These are phyloP conservation scores for Scylla paramamosain DNA, from an alignment of 1,140 invertebrate genomes.

Conservation along the genomic window DNA sequence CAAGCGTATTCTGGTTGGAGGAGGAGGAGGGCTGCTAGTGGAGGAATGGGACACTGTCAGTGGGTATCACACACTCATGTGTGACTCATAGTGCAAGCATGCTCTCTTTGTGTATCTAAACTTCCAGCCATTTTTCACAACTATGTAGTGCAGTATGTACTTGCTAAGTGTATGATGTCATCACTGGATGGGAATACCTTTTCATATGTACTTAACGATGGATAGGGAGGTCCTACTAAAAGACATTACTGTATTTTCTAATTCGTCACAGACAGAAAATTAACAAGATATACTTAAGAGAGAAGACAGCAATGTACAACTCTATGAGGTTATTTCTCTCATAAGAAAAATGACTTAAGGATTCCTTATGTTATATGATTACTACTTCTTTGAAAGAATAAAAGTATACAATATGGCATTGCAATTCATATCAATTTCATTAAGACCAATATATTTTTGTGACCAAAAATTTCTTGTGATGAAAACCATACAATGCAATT, in stretches of 20 bases:
- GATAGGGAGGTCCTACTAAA: background rate
- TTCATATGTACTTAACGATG: background rate
- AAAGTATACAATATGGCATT: too few species aligned
- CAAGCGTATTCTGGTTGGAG: slow-evolving; percentile 61
- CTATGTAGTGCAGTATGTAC: too few species aligned
- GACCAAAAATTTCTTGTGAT: too few species aligned
- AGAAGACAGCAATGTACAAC: too few species aligned
- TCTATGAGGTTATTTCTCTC: too few species aligned
- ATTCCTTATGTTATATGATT: too few species aligned
- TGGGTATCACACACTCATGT: slow-evolving; percentile 46
- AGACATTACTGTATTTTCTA: background rate
- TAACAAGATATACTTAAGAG: background rate
- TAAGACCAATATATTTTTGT: too few species aligned
- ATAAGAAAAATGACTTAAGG: too few species aligned
- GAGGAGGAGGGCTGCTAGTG: slow-evolving; percentile 71
- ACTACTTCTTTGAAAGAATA: too few species aligned
- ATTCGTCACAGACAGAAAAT: background rate
- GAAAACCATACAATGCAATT: too few species aligned
- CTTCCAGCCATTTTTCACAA: background rate
- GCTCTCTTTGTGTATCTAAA: background rate
- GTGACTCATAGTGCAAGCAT: background rate
- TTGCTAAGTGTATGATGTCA: too few species aligned
- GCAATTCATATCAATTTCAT: too few species aligned
- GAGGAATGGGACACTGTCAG: slow-evolving; percentile 72
- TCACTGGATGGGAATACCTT: background rate